Percentiles rank a stretch among this genome's conserved stretches.
Conservation (phyloP, 2,888 invertebrate species). For the Zonitis immaculata region DNA sequence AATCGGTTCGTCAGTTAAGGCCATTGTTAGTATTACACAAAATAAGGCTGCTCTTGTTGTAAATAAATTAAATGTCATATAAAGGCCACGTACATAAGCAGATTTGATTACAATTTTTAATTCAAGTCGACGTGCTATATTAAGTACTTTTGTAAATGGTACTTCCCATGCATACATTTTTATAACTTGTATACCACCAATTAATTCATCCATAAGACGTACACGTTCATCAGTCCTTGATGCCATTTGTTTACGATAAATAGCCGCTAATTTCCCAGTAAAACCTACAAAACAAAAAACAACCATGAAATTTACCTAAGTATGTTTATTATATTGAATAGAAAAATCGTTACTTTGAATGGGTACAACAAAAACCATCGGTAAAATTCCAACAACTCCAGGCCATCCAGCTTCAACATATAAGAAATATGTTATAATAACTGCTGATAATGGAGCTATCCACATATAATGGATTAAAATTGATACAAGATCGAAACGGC, state of each 20-base stretch:
- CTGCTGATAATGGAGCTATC: conserved; percentile 67
- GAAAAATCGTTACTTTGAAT: conserved; percentile 71
- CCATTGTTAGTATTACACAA: conserved; percentile 69
- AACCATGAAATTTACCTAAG: too few relatives aligned
- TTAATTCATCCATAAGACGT: conserved; percentile 66
- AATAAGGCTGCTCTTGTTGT: conserved; percentile 81
- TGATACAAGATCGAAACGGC: conserved; percentile 82
- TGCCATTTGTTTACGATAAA: conserved; percentile 50
- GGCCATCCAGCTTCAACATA: conserved; percentile 70
- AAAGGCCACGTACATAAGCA: conserved; percentile 63
- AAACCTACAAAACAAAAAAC: conserved; percentile 55
- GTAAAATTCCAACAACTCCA: conserved; percentile 71
- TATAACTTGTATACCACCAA: conserved; percentile 65
- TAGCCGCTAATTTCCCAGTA: conserved; percentile 56
- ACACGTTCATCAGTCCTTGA: conserved; percentile 59
- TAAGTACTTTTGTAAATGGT: conserved; percentile 59
- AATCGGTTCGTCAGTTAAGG: conserved; percentile 61
- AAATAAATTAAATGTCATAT: conserved; percentile 64
- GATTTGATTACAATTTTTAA: conserved; percentile 56
- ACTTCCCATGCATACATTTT: conserved; percentile 75
- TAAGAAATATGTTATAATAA: conserved; percentile 72
- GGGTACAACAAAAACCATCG: conserved; percentile 75
- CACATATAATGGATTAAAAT: conserved; percentile 83
- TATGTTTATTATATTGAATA: too few relatives aligned
- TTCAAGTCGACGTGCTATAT: conserved; percentile 61